phyloP scores from a whole-genome alignment of 1,140 invertebrate genomes.

The Monomorium pharaonis region DNA sequence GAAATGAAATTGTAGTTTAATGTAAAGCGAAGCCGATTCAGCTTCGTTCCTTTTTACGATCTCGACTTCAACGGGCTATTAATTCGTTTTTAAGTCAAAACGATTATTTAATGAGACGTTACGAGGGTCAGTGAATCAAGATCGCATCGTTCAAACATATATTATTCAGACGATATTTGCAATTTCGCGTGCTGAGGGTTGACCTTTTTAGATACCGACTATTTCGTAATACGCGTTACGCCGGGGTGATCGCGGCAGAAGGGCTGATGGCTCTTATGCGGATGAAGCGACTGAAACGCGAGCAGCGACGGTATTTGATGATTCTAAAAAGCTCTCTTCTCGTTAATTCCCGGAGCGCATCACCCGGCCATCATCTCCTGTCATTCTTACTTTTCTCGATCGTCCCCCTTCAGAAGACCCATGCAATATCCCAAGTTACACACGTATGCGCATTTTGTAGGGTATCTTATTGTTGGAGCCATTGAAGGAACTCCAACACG shows the following conservation, averaged over 20 bases:
- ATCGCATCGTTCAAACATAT: slow-evolving; percentile 7
- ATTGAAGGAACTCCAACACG: background rate
- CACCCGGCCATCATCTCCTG: slow-evolving; percentile 63
- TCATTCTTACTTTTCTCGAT: slow-evolving; percentile 64
- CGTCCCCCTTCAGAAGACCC: slow-evolving; percentile 35
- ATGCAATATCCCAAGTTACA: background rate
- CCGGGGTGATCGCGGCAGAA: background rate
- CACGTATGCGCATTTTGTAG: background rate
- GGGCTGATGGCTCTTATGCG: slow-evolving; percentile 50
- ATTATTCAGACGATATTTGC: slow-evolving; percentile 8
- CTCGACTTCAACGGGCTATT: background rate
- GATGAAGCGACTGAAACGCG: slow-evolving; percentile 5
- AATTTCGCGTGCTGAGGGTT: background rate
- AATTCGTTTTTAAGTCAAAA: slow-evolving; percentile 17
- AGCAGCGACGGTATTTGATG: slow-evolving; percentile 39
- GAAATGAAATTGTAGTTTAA: slow-evolving; percentile 36
- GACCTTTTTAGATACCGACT: background rate
- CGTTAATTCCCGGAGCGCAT: slow-evolving; percentile 35
- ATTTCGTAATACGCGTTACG: background rate
- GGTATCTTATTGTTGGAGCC: slow-evolving; percentile 30
- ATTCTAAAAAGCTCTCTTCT: slow-evolving; percentile 64
- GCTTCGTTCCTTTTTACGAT: background rate
- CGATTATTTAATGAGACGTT: slow-evolving; percentile 21
- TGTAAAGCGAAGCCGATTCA: background rate
- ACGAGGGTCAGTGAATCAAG: background rate